Base-by-base conservation (phyloP, 2,797 vertebrate species). In the Sebastes cheni region DNA sequence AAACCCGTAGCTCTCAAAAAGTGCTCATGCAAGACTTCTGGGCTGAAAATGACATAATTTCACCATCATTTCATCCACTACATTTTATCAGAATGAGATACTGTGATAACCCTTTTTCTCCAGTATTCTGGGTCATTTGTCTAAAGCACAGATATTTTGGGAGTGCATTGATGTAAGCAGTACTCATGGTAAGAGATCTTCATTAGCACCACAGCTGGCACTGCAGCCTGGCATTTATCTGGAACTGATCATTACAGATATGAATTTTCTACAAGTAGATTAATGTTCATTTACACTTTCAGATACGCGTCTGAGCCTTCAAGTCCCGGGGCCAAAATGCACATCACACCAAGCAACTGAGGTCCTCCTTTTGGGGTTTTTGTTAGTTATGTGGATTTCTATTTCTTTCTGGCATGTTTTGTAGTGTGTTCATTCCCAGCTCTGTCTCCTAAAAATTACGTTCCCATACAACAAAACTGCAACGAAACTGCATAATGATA, bases 161-260 rank as follows among this genome's bases (percentile, higher is more conserved):
- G 59, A 59, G 3, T 11, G 34, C 22, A 20, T 55, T 69, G 34
- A 68, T 55, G 8, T 55, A 20, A 52, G 65, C 27, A 67, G 72
- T 4, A 27, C 75, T 61, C 10, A 12, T 52, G 73, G 46, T 79
- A 39, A 79, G 75, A 83, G 25, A 58, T 86, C 58, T 86, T 86
- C 76, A 89, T 90, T 82, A 89, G 23, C 75, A 65, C 72, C 82
- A 73, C 78, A 88, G 84, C 75, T 80, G 79, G 77, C 34, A 42
- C 29, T 64, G 68, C 66, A 74, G 72, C 46, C 66, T 67, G 75
- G 6, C 72, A 52, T 86, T 80, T 62, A 82, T 77, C 75, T 79
- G 80, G 8, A 80, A 61, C 79, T 75, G 71, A 79, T 82, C 72
- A 88, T 85, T 76, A 75, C 55, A 80, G 54, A 80, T 61, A 23